Percentiles rank a stretch among this genome's conserved stretches.
Conservation (phyloP, 2,888 invertebrate genomes). For the Eucera pruinosa region DNA sequence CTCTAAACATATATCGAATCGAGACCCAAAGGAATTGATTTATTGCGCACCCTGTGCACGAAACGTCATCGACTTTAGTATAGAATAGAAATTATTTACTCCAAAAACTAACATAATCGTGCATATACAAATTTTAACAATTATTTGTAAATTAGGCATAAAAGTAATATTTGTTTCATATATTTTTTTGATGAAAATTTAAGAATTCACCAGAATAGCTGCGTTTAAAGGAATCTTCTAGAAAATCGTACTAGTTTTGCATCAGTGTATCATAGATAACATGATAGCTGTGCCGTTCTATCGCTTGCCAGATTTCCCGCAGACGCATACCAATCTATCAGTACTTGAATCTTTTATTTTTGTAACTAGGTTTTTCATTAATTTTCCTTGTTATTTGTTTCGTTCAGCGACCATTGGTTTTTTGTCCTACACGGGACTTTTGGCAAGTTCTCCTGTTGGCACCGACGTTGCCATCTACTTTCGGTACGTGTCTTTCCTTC, state of each 20-base stretch:
- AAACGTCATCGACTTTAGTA: not conserved
- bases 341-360: constrained; percentile 19
- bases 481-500: constrained; percentile 79
- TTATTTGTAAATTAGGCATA: too few relatives aligned
- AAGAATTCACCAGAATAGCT: not conserved
- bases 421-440: constrained; percentile 79
- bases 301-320: constrained; percentile 50
- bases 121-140: too few relatives aligned
- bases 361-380: constrained; percentile 44
- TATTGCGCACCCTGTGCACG: constrained; percentile 17
- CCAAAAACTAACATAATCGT: too few relatives aligned
- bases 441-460: constrained; percentile 78
- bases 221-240: not conserved
- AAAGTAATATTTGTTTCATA: too few relatives aligned
- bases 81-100: too few relatives aligned
- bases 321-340: constrained; percentile 11
- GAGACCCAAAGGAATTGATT: not conserved
- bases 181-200: too few relatives aligned
- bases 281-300: not conserved
- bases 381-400: constrained; percentile 77
- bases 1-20: not conserved
- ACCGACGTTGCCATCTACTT: constrained; percentile 77
- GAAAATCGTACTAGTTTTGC: not conserved
- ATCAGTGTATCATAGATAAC: not conserved
- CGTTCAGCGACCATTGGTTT: constrained; percentile 82